Evolutionary conservation across 2,888 invertebrate species (phyloP), one percentile per base, ranked within the genome.

Genomic region (Amiota communis): DNA sequence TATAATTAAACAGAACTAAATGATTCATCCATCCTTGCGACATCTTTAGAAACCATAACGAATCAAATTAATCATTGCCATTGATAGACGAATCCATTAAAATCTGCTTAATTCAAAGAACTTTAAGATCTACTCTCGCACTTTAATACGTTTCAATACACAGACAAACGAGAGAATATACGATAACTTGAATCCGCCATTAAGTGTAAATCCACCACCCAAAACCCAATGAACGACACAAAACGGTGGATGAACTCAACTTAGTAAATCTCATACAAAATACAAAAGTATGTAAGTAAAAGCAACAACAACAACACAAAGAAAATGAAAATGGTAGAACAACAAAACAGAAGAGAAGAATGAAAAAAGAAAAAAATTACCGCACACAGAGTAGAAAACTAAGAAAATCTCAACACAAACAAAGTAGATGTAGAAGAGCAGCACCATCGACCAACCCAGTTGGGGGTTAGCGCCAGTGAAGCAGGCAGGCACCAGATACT

Each of bases 201-300:
- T 73, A 56, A 48, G 67, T 71, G 56, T 15, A 36, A 36, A 68
- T 53, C 67, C 67, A 51, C 67, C 67, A 68, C 67, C 67, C 23
- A 68, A 68, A 68, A 63, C 46, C 65, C 65, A 51, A 68, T 15
- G 51, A 68, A 53, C 67, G 23, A 68, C 36, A 36, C 36, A 68
- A 68, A 51, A 68, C 51, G 80, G 86, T 82, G 83, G 83, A 85
- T 83, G 83, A 83, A 83, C 80, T 59, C 51, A 51, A 36, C 76
- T 36, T 36, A 36, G 36, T 36, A 79, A 84, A 83, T 83, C 83
- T 83, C 76, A 57, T 68, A 59, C 17, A 59, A 59, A 51, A 51
- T 51, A n/a, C n/a, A n/a, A n/a, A n/a, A 51, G 23, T 23, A 6
- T 36, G 36, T 36, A 36, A 36, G 36, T 36, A 36, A 36, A 36